Evolutionary conservation across 2,797 vertebrate species (phyloP), one percentile per base, ranked within the genome.

Genomic region (Calcarius lapponicus): DNA sequence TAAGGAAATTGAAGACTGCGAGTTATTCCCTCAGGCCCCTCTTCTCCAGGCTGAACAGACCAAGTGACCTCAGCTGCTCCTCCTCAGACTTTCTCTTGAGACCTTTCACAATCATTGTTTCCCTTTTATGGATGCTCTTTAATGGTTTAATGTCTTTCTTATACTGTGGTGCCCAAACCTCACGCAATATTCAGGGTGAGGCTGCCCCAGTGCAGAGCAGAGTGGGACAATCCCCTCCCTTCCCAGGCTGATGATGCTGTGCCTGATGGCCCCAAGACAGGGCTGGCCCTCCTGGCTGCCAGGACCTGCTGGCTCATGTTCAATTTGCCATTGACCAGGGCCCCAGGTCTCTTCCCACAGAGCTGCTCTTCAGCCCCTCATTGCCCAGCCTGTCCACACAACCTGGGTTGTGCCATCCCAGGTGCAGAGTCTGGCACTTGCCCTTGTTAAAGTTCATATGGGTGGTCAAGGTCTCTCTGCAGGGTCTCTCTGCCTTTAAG

Each of bases 161-260:
- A 3, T 8, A 26, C 7, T 36, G 21, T 9, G 4, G 53, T 58
- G 15, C 10, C 13, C 47, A 54, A 47, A 20, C 25, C 5, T 9
- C 40, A n/a, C 24, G 11, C 19, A 25, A 3, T 11, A 29, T 2
- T 40, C 24, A 7, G 7, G 19, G 13, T 17, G n/a, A 53, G 19
- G 9, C n/a, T 1, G 0, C 5, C n/a, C 19, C 38, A 53, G 13
- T 2, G 5, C 64, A 53, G 28, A 45, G 7, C 29, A 86, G 54
- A 18, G 19, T 0, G 0, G 53, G 5, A 29, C n/a, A 61, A 11
- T 47, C 20, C 24, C 20, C 7, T 76, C 29, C 8, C 24, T 38
- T 61, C 6, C 24, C 24, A 0, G 1, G 19, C 11, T 67, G 36
- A 7, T 1, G 3, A 15, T 57, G 53, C 36, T 67, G 45, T 36